A percentile compares a stretch with the other conserved stretches of the same genome.
These are phyloP conservation scores for Alloscopus bannaensis DNA, from an alignment of 2,888 invertebrate genomes.

Conservation along the genomic window DNA sequence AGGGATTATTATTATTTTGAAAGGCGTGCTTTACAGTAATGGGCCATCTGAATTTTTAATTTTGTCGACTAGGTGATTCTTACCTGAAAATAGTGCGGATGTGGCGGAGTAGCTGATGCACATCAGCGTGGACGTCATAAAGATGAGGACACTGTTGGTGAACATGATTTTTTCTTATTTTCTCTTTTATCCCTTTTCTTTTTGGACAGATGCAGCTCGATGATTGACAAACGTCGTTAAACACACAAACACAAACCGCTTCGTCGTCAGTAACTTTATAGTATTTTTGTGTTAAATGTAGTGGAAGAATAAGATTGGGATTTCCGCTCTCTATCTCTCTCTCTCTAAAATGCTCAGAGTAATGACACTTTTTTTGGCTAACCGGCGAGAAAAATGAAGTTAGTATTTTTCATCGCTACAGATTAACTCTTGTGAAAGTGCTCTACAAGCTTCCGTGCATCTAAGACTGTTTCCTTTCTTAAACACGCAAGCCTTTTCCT, in stretches of 20 bases:
- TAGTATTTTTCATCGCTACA: not conserved
- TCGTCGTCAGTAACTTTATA: constrained; percentile 7
- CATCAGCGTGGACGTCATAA: constrained; percentile 67
- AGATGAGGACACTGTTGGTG: constrained; percentile 68
- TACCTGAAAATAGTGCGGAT: constrained; percentile 68
- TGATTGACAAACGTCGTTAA: constrained; percentile 26
- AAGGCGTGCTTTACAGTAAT: no score
- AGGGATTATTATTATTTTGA: no score
- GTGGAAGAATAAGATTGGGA: constrained; percentile 49
- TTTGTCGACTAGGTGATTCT: no score
- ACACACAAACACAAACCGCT: constrained; percentile 31
- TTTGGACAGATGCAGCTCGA: constrained; percentile 57
- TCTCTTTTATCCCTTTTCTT: no score
- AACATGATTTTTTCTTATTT: constrained; percentile 62
- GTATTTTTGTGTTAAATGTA: constrained; percentile 27
- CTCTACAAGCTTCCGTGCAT: no score
- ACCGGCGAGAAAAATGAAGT: no score
- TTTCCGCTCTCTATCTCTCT: not conserved
- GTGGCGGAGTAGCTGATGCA: constrained; percentile 66
- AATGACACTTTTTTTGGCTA: no score
- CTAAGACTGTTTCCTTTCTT: no score
- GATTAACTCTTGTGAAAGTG: not conserved
- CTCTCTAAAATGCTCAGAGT: no score
- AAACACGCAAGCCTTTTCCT: no score
- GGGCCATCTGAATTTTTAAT: no score